Conservation (phyloP, 2,888 invertebrate genomes). For the Mythimna albipuncta region DNA sequence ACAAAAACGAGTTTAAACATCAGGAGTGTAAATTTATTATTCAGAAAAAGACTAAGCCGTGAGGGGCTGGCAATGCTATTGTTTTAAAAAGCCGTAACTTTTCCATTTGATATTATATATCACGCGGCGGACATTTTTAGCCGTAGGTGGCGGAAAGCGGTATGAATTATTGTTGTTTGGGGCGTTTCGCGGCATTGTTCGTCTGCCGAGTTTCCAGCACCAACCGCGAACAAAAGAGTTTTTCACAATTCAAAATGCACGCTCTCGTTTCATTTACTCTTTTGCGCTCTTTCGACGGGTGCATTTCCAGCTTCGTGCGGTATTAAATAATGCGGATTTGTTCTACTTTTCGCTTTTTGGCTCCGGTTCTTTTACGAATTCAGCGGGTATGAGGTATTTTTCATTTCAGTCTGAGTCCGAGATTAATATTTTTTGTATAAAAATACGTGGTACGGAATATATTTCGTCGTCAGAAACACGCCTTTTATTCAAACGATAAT, state of each 20-base stretch:
- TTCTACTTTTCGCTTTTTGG: slow-evolving; percentile 82
- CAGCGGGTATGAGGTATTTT: slow-evolving; percentile 67
- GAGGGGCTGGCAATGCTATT: slow-evolving; percentile 81
- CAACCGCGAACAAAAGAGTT: slow-evolving; percentile 87
- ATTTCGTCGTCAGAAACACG: not conserved
- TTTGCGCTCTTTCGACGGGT: slow-evolving; percentile 87
- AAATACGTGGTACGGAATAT: slow-evolving; percentile 27
- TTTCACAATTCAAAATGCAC: slow-evolving; percentile 90
- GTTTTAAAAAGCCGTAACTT: slow-evolving; percentile 90
- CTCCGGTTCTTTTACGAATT: slow-evolving; percentile 72
- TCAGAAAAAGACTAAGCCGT: slow-evolving; percentile 77
- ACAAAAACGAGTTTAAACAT: slow-evolving; percentile 64
- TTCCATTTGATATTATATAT: slow-evolving; percentile 89
- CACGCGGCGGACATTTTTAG: slow-evolving; percentile 90
- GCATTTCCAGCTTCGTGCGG: slow-evolving; percentile 87
- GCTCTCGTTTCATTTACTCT: slow-evolving; percentile 90
- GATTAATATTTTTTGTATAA: slow-evolving; percentile 52
- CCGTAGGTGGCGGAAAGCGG: slow-evolving; percentile 90
- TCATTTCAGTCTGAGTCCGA: slow-evolving; percentile 62
- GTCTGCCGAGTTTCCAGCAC: slow-evolving; percentile 83
- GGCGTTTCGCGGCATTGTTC: slow-evolving; percentile 88
- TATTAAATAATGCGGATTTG: slow-evolving; percentile 88
- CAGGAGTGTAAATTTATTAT: slow-evolving; percentile 75
- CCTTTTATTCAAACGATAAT: not conserved
- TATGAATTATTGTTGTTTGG: slow-evolving; percentile 91